phyloP scores from a whole-genome alignment of 2,888 invertebrate species.

The Epistrophe grossulariae region DNA sequence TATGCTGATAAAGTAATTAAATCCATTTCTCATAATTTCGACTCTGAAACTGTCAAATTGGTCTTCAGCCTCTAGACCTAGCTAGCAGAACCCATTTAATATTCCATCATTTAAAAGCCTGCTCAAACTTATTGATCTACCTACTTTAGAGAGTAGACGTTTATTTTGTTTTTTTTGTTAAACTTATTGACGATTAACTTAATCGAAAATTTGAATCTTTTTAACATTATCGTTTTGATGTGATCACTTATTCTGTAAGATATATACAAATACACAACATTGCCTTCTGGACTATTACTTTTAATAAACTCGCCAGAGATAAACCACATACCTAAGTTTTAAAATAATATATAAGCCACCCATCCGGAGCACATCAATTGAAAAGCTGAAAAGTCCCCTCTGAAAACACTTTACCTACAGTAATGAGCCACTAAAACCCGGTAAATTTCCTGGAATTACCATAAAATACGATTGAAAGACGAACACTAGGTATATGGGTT shows the following conservation, averaged over 20 bases:
- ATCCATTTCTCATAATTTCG: too few relatives aligned
- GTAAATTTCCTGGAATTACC: constrained; percentile 59
- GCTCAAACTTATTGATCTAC: too few relatives aligned
- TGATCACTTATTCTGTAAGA: background rate
- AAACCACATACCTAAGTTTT: constrained; percentile 28
- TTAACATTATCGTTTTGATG: too few relatives aligned
- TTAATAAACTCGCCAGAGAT: constrained; percentile 19
- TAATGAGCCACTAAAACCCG: constrained; percentile 65
- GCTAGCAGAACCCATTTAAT: too few relatives aligned
- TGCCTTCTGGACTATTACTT: background rate
- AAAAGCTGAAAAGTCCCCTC: constrained; percentile 63
- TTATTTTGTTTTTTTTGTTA: too few relatives aligned
- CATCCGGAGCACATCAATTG: constrained; percentile 35
- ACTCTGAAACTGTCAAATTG: too few relatives aligned
- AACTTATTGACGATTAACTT: too few relatives aligned
- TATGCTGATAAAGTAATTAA: too few relatives aligned
- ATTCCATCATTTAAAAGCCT: too few relatives aligned
- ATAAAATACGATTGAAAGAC: constrained; percentile 53
- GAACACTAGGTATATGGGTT: background rate
- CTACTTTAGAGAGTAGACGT: too few relatives aligned
- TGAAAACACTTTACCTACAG: constrained; percentile 50
- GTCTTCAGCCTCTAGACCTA: too few relatives aligned
- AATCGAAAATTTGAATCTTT: too few relatives aligned
- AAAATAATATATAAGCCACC: constrained; percentile 51
- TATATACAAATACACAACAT: background rate